Evolutionary conservation across 1,140 invertebrate genomes (phyloP), one percentile per base, ranked within the genome.

Genomic region (Meloidogyne hapla): DNA sequence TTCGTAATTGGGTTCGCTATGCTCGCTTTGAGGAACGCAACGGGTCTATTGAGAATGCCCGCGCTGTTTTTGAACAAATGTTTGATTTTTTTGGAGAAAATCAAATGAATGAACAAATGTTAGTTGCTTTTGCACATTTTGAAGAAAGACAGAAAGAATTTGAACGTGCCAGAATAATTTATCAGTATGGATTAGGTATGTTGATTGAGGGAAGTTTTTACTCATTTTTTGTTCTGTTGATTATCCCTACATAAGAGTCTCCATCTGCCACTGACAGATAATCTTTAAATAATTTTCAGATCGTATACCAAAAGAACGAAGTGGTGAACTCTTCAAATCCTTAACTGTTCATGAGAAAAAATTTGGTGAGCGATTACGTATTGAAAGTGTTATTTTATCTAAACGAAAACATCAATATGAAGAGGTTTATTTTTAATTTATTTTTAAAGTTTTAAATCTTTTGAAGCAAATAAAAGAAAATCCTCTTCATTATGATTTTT

Each of bases 341-440:
- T 98, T 98, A 86, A 98, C 95, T 10, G 93, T 98, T 79, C 96
- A 98, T 88, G 96, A 99, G 85, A 99, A 99, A 87, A 99, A 99
- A 88, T 98, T 95, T 90, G 97, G 97, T 25, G 95, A 98, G 87
- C 90, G 94, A 80, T 92, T 92, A 76, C 95, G 93, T 21, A 99
- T 99, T 84, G 97, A 99, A 89, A 94, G 96, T 90, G 96, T 99
- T 0, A 97, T 99, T 85, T 92, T 97, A 0, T 96, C 93, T 78
- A 99, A 99, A 89, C 90, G 96, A 82, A 95, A 95, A 88, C 93
- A 95, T 86, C 93, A 96, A 89, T 98, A 98, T 90, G 94, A 98
- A 89, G 92, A 95, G 89, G 90, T 91, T 62, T 8, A 21, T 45
- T n/a, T n/a, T 64, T 81, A 68, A 56, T 78, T 18, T 66, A 21